These are phyloP conservation scores for Origma solitaria DNA, from an alignment of 2,113 vertebrate species.

Conservation along the genomic window DNA sequence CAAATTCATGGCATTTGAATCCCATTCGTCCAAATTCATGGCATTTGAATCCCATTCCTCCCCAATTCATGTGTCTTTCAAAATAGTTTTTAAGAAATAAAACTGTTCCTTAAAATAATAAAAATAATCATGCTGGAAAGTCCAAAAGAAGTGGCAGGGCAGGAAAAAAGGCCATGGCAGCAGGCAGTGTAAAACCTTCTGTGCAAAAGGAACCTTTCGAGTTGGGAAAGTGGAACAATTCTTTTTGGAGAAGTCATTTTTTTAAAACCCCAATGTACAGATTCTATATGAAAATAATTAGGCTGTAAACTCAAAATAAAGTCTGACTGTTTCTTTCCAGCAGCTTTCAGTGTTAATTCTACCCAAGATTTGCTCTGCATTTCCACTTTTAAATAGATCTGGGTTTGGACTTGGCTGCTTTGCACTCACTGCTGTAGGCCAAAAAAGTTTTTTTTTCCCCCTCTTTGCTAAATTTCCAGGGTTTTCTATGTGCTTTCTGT, in stretches of 20 bases:
- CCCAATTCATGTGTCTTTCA: not conserved
- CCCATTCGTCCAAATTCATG: not conserved
- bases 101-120: too few species aligned
- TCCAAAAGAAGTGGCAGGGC: not conserved
- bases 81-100: not conserved
- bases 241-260: not conserved
- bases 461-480: conserved; percentile 13
- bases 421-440: not conserved
- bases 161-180: not conserved
- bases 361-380: conserved; percentile 18
- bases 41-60: not conserved
- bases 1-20: not conserved
- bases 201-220: not conserved
- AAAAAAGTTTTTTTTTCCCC: not conserved
- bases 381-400: conserved; percentile 43
- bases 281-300: conserved; percentile 30
- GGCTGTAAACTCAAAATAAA: conserved; percentile 40
- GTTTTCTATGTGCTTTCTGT: conserved; percentile 11
- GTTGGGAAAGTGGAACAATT: not conserved
- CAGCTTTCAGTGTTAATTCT: conserved; percentile 1
- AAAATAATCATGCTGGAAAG: not conserved
- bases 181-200: not conserved
- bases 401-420: conserved; percentile 34
- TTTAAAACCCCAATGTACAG: not conserved
- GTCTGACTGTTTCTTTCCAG: conserved; percentile 40